Evolutionary conservation across 2,113 vertebrate species (phyloP), one percentile per base, ranked within the genome.

Genomic region (Chauna torquata): DNA sequence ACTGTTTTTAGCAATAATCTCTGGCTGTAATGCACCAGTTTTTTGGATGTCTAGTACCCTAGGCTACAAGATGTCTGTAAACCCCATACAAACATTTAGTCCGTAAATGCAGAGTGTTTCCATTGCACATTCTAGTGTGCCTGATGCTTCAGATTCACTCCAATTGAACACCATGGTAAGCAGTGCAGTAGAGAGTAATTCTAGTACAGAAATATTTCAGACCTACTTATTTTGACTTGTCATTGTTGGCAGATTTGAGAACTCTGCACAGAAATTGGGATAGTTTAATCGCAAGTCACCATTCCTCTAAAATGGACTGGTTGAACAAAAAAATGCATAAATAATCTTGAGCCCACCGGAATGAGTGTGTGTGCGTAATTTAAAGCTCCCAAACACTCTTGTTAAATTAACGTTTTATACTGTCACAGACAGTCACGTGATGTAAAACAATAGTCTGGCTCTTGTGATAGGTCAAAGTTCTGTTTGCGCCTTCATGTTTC

Each of bases 401-500:
- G 74, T 47, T 82, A 78, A 92, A 92, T 85, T 91, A 74, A 58
- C 70, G 44, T 95, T 96, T 86, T 89, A 72, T 70, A 61, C 36
- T 95, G 80, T 81, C 64, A 81, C 34, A 83, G 68, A 59, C 61
- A 91, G 77, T 84, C 77, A 72, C 28, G 75, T 55, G 57, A 87
- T 80, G 61, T 77, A 72, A 89, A 94, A 96, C 69, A 95, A 96
- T 76, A 84, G 38, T 45, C 59, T 90, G 80, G 40, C 88, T 75
- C 40, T 80, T 62, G 69, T 3, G 3, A 25, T n/a, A 77, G 69
- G 69, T 86, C 65, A 87, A 65, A 70, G 45, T n/a, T 84, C 74
- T 94, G 72, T 86, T 95, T 96, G 72, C 40, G 65, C 36, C 61
- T 96, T 89, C 94, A 54, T 93, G 72, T 87, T 94, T 97, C 91